Conservation (phyloP, 2,113 vertebrate genomes). For the Galeopterus variegatus region DNA sequence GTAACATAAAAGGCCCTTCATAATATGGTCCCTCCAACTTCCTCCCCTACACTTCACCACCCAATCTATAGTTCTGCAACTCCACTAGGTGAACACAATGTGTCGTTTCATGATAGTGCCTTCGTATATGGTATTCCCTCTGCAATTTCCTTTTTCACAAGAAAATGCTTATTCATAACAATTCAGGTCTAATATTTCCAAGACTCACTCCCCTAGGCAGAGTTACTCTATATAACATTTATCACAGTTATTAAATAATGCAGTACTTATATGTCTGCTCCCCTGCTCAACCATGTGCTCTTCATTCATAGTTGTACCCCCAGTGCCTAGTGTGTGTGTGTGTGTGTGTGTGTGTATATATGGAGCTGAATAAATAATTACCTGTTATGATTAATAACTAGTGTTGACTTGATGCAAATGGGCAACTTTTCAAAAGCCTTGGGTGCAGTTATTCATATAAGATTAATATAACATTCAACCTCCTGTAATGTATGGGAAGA, state of each 20-base stretch:
- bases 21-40: background rate
- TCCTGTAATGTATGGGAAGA: constrained; percentile 11
- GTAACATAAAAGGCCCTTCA: background rate
- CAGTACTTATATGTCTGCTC: background rate
- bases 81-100: background rate
- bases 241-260: background rate
- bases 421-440: constrained; percentile 16
- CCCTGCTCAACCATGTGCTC: constrained; percentile 4
- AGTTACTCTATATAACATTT: background rate
- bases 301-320: background rate
- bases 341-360: background rate
- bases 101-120: background rate
- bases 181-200: constrained; percentile 5
- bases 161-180: constrained; percentile 55
- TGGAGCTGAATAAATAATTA: background rate
- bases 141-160: background rate
- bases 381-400: background rate
- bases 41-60: background rate
- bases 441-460: background rate
- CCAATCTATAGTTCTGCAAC: background rate
- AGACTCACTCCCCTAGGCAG: background rate
- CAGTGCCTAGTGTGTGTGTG: background rate
- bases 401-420: background rate
- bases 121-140: background rate
- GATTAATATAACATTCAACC: constrained; percentile 37